Conservation (phyloP, 2,797 vertebrate species). For the Spinus olivaceus region DNA sequence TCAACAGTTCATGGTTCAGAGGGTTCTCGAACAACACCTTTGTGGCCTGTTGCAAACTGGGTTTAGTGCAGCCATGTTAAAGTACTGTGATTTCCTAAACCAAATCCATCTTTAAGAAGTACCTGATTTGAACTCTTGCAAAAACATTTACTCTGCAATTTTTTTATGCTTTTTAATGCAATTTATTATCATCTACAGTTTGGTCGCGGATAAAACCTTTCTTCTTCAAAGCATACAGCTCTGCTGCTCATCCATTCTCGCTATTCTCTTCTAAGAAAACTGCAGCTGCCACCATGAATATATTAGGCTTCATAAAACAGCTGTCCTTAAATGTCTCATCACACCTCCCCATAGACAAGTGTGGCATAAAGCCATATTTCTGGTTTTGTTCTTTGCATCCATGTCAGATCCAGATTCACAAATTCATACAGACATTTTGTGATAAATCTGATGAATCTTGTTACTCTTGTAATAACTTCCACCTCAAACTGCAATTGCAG, state of each 20-base stretch:
- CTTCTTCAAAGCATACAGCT: background rate
- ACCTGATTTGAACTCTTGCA: background rate
- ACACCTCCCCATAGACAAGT: background rate
- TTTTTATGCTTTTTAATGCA: background rate
- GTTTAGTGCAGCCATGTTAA: background rate
- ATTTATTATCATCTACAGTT: background rate
- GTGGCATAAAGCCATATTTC: background rate
- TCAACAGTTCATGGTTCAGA: background rate
- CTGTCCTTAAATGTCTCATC: background rate
- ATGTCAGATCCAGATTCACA: background rate
- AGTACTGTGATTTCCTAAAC: background rate
- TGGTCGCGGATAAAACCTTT: background rate
- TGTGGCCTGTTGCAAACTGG: background rate
- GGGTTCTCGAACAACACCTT: background rate
- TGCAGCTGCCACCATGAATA: background rate
- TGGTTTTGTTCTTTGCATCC: background rate
- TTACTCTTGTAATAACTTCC: background rate
- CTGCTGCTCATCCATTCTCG: background rate
- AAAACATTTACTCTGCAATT: background rate
- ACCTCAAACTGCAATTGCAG: background rate
- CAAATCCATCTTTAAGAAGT: background rate
- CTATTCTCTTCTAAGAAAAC: background rate
- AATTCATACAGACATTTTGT: background rate
- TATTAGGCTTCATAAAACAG: background rate
- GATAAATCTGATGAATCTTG: background rate